A percentile compares a stretch with the other conserved stretches of the same genome.
phyloP scores from a whole-genome alignment of 1,140 invertebrate species.

The Protaetia brevitarsis region DNA sequence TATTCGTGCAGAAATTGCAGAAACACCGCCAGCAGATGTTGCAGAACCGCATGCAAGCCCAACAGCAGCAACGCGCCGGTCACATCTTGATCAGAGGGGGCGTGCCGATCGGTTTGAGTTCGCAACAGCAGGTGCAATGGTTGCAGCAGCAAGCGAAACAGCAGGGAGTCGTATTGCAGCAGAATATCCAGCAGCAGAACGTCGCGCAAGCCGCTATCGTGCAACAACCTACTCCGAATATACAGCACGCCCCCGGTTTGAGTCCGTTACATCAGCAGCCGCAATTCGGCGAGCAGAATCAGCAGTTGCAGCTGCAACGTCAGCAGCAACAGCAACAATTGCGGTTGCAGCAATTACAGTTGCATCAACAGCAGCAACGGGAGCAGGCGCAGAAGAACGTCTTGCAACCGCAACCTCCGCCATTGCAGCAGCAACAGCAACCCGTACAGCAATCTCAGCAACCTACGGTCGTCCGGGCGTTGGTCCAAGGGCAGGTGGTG shows the following conservation, averaged over 20 bases:
- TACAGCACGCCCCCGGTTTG: slow-evolving; percentile 47
- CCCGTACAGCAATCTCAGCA: slow-evolving; percentile 18
- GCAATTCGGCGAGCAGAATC: slow-evolving; percentile 39
- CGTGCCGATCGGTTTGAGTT: slow-evolving; percentile 59
- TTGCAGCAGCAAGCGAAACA: slow-evolving; percentile 60
- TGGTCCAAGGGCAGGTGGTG: not conserved
- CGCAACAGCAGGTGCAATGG: slow-evolving; percentile 67
- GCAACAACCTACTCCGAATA: slow-evolving; percentile 11
- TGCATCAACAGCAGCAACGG: slow-evolving; percentile 56
- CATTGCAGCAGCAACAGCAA: slow-evolving; percentile 14
- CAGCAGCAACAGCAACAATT: slow-evolving; percentile 55
- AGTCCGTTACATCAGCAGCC: slow-evolving; percentile 48
- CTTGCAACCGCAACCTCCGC: slow-evolving; percentile 16
- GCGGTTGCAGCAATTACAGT: slow-evolving; percentile 55
- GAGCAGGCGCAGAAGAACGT: slow-evolving; percentile 48
- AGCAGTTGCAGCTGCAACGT: slow-evolving; percentile 48
- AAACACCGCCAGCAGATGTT: slow-evolving; percentile 59
- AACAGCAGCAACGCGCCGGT: slow-evolving; percentile 38
- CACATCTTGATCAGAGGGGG: slow-evolving; percentile 48
- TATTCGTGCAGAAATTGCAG: slow-evolving; percentile 74
- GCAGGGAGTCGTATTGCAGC: slow-evolving; percentile 51
- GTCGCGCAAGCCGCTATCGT: slow-evolving; percentile 26
- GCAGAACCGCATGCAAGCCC: slow-evolving; percentile 35
- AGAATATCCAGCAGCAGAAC: slow-evolving; percentile 34
- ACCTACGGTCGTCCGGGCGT: not conserved